phyloP scores from a whole-genome alignment of 35 echinoderm and acorn worm species.

The Acanthaster planci region DNA sequence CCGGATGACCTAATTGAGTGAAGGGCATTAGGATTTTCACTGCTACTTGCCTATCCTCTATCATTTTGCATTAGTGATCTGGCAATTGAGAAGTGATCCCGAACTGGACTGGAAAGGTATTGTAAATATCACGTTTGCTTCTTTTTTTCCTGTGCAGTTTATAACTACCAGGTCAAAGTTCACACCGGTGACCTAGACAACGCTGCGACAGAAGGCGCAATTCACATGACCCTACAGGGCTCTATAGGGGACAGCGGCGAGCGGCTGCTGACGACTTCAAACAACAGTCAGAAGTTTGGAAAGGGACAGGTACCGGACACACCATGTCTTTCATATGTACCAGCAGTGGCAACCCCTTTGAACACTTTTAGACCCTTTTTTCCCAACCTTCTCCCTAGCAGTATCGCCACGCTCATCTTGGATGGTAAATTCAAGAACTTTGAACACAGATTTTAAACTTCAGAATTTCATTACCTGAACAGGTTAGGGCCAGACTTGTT shows the following conservation, averaged over 20 bases:
- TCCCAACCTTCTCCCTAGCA: too few relatives aligned
- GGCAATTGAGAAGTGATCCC: neutral
- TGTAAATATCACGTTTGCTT: neutral
- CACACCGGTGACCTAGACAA: slow-evolving; percentile 54
- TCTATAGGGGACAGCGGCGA: slow-evolving; percentile 33
- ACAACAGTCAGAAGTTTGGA: slow-evolving; percentile 53
- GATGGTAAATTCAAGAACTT: too few relatives aligned
- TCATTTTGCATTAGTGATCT: too few relatives aligned
- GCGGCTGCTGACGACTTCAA: slow-evolving; percentile 21
- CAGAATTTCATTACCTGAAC: too few relatives aligned
- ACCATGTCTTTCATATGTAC: neutral
- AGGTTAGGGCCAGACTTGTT: too few relatives aligned
- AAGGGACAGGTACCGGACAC: slow-evolving; percentile 43
- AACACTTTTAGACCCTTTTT: too few relatives aligned
- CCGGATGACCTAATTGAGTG: neutral
- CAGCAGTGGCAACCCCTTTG: too few relatives aligned
- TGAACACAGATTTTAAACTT: too few relatives aligned
- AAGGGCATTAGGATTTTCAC: too few relatives aligned
- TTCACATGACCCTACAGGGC: slow-evolving; percentile 36
- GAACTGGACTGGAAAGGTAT: too few relatives aligned
- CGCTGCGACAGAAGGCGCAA: slow-evolving; percentile 33
- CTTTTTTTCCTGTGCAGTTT: slow-evolving; percentile 27
- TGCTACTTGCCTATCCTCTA: too few relatives aligned
- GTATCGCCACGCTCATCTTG: too few relatives aligned
- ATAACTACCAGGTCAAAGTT: slow-evolving; percentile 43